Base-by-base conservation (phyloP, 2,797 vertebrate species). In the Hippopotamyrus pictus region DNA sequence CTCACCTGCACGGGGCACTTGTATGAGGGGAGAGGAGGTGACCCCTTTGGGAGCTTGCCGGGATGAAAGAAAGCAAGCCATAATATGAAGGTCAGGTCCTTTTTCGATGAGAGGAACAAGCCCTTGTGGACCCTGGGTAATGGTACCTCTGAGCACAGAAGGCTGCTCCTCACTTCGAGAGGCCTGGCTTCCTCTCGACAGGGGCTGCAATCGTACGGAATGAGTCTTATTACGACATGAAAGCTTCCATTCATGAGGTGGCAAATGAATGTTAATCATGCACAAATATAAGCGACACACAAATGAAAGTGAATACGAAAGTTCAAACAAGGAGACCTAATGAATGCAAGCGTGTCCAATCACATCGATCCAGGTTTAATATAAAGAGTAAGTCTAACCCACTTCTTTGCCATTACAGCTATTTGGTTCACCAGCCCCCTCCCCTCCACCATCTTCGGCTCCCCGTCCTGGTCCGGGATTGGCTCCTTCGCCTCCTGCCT, bases 11-110 rank as follows among this genome's bases (percentile, higher is more conserved):
- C 89, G 7, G 92, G 92, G 92, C 59, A 92, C 90, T 92, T 91
- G 91, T 92, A 92, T 90, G 90, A 90, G 89, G 92, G 87, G 65
- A 44, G 22, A 88, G 73, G 84, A 79, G 53, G 46, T 11, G 33
- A 19, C 57, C 50, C 54, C 48, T 73, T 86, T n/a, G 46, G 51
- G 69, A 5, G 41, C 22, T 19, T 17, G 25, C 46, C 17, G 25
- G 12, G 53, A 29, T 12, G 57, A 50, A 84, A 17, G 53, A 65
- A 50, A 86, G 53, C 89, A 88, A 89, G 89, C 89, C 51, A 88
- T 92, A 92, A 92, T 93, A 91, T 89, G 91, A 83, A 91, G 92
- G 92, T 91, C 91, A 90, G 92, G 91, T 90, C 91, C 92, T 90
- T 90, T 91, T 29, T 89, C 88, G 88, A 90, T 89, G 88, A 88